Conservation (phyloP, 1,140 invertebrate species). For the Babylonia areolata region DNA sequence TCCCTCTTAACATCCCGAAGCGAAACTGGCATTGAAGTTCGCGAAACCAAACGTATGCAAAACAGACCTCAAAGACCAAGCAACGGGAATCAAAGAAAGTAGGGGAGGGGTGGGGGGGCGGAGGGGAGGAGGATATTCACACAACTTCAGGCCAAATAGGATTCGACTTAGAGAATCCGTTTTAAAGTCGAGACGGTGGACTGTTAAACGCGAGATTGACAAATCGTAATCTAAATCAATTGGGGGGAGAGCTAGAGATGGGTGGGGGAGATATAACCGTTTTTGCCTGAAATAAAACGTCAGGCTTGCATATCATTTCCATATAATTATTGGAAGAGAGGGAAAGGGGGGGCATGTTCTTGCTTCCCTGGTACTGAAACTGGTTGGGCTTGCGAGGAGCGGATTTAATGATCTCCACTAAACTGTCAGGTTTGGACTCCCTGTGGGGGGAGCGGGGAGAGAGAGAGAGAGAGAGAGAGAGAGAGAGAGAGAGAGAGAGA, state of each 20-base stretch:
- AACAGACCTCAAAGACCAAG: background rate
- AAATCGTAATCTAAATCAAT: background rate
- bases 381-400: background rate
- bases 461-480: too few species aligned
- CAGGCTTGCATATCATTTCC: background rate
- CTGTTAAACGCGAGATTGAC: background rate
- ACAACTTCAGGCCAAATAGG: too few species aligned
- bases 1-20: too few species aligned
- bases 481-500: too few species aligned
- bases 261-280: background rate
- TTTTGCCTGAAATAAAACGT: background rate
- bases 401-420: background rate
- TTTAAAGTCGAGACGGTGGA: too few species aligned
- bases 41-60: background rate
- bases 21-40: too few species aligned
- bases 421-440: background rate
- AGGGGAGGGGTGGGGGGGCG: background rate
- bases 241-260: background rate
- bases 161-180: too few species aligned
- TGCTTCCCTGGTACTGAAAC: background rate
- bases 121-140: too few species aligned
- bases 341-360: background rate
- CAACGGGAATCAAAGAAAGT: background rate
- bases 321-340: too few species aligned
- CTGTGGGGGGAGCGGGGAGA: too few species aligned